Evolutionary conservation across 2,888 invertebrate species (phyloP), one percentile per base, ranked within the genome.

Genomic region (Tiliacea aurago): DNA sequence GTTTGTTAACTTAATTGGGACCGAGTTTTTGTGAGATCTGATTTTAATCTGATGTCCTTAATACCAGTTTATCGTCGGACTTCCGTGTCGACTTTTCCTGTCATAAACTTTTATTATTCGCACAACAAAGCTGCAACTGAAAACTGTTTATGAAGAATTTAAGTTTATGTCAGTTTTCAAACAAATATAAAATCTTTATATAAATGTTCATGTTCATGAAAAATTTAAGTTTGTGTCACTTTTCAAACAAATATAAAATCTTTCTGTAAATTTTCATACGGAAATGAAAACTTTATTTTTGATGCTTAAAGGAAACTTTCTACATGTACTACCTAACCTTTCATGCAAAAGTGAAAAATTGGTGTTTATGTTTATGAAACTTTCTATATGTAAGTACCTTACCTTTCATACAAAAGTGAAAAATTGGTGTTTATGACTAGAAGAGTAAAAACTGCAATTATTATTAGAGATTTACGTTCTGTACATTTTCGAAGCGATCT

Each of bases 21-120:
- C 37, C 15, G 6, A 53, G 43, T 53, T 75, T 75, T 59, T 13
- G 58, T 59, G 23, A 45, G 11, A 28, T 63, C 20, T 51, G 33
- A 33, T 43, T 43, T 23, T 43, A 7, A 43, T 7, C 61, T 45
- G 45, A 49, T 47, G 13, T 4, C 18, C 18, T 20, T 18, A 28
- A 9, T 47, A 20, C 28, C 28, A 28, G 28, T 47, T 63, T 45
- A 13, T 47, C 47, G 13, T n/a, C 28, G 13, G n/a, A n/a, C 43
- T 62, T 13, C 20, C 7, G 1, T 45, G 20, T 45, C 28, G 9
- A 28, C 5, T 33, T 33, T 15, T 63, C 5, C 33, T 5, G 33
- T 64, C 20, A 13, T n/a, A 33, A 51, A 53, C 33, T n/a, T 51
- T 15, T 53, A n/a, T 33, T 64, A 33, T 64, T 64, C 20, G 15